phyloP scores from a whole-genome alignment of 92 coral and sea anemone species.

The Anthopleura xanthogrammica region DNA sequence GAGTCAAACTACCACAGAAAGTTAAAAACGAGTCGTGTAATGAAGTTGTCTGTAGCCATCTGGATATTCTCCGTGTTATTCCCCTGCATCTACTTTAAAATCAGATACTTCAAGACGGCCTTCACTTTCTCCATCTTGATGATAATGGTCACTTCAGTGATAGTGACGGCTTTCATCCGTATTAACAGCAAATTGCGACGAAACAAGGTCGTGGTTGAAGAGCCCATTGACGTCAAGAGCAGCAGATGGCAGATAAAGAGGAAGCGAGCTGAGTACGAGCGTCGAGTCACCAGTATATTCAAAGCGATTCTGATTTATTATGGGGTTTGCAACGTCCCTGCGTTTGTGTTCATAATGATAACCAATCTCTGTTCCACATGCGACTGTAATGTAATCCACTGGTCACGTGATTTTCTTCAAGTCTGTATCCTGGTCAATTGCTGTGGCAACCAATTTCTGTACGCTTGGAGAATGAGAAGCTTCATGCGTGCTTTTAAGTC shows the following conservation, averaged over 20 bases:
- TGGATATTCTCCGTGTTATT: slow-evolving; percentile 44
- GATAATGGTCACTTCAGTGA: slow-evolving; percentile 14
- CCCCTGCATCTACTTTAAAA: slow-evolving; percentile 52
- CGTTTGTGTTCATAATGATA: slow-evolving; percentile 50
- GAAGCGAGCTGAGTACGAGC: slow-evolving; percentile 27
- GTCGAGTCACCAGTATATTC: slow-evolving; percentile 60
- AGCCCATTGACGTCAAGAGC: background rate
- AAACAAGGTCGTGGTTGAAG: background rate
- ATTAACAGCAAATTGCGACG: slow-evolving; percentile 39
- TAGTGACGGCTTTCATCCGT: slow-evolving; percentile 29
- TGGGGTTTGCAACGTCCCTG: slow-evolving; percentile 36
- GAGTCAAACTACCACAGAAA: slow-evolving; percentile 36
- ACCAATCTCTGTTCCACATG: slow-evolving; percentile 50
- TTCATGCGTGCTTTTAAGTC: slow-evolving; percentile 42
- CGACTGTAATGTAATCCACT: slow-evolving; percentile 46
- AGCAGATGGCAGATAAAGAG: background rate
- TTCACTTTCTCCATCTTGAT: slow-evolving; percentile 33
- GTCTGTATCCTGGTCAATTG: slow-evolving; percentile 46
- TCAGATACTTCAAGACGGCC: slow-evolving; percentile 39
- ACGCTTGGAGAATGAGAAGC: slow-evolving; percentile 59
- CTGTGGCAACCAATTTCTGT: slow-evolving; percentile 44
- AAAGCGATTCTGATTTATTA: slow-evolving; percentile 54
- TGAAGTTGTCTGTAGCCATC: slow-evolving; percentile 19
- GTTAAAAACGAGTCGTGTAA: slow-evolving; percentile 18
- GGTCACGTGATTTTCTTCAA: slow-evolving; percentile 55